Conservation (phyloP, 1,140 invertebrate species). For the Hormaphis cornu region DNA sequence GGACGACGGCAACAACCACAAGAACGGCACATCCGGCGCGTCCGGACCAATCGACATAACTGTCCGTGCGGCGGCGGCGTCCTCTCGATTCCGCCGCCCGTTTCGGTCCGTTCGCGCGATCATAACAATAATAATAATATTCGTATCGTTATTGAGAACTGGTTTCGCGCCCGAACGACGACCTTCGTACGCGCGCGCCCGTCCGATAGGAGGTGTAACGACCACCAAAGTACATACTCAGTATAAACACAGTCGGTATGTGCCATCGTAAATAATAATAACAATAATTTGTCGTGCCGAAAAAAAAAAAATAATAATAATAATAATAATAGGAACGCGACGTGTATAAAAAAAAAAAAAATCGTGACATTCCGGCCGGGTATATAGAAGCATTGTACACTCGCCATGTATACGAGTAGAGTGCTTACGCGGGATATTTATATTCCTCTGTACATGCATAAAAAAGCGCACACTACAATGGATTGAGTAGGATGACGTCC, state of each 20-base stretch:
- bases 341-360: not conserved
- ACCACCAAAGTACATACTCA: not conserved
- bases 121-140: too few relatives aligned
- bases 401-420: too few relatives aligned
- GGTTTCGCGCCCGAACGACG: conserved; percentile 31
- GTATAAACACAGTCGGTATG: not conserved
- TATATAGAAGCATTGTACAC: too few relatives aligned
- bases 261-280: not conserved
- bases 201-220: not conserved
- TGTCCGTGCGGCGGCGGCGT: conserved; percentile 15
- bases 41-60: conserved; percentile 18
- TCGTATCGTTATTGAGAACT: conserved; percentile 3
- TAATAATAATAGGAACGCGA: not conserved
- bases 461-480: too few relatives aligned
- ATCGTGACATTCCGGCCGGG: conserved; percentile 26
- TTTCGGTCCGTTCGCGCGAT: conserved; percentile 24
- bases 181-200: conserved; percentile 20
- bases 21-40: conserved; percentile 5
- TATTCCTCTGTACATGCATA: too few relatives aligned
- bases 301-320: not conserved
- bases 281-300: conserved; percentile 17
- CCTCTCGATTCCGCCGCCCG: not conserved
- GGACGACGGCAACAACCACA: not conserved
- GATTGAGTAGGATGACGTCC: too few relatives aligned
- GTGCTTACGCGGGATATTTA: too few relatives aligned